Percentiles rank a stretch among this genome's conserved stretches.
Evolutionary conservation across 2,113 vertebrate species (phyloP).

Genomic region (Shinisaurus crocodilurus): DNA sequence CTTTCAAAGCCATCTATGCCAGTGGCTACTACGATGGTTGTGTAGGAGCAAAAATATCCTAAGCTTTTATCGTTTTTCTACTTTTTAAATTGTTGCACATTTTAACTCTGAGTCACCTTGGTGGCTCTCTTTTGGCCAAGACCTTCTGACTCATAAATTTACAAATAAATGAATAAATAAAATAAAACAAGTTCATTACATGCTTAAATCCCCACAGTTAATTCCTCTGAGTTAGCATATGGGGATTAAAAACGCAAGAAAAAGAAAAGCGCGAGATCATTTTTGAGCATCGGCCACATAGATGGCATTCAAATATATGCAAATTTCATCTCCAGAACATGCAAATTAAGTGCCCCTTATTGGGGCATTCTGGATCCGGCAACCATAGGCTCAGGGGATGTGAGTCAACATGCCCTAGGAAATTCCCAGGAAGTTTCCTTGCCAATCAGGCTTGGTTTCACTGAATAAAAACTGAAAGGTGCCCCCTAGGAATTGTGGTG

Average conservation of each 20-base stretch:
- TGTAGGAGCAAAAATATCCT: background rate
- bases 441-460: background rate
- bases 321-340: background rate
- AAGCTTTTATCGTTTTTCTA: too few relatives aligned
- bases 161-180: too few relatives aligned
- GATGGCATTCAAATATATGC: background rate
- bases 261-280: background rate
- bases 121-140: too few relatives aligned
- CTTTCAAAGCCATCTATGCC: background rate
- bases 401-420: background rate
- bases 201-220: background rate
- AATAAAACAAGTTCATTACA: too few relatives aligned
- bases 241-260: background rate
- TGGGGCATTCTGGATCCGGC: background rate
- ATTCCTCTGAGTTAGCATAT: background rate
- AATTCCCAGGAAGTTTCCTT: conserved; percentile 1
- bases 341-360: background rate
- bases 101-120: too few relatives aligned
- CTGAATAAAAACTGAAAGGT: background rate
- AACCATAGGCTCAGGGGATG: background rate
- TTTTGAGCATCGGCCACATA: background rate
- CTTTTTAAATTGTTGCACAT: too few relatives aligned
- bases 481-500: background rate
- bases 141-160: too few relatives aligned
- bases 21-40: too few relatives aligned